Evolutionary conservation across 2,797 vertebrate species (phyloP).

Genomic region (Crocidura indochinensis): DNA sequence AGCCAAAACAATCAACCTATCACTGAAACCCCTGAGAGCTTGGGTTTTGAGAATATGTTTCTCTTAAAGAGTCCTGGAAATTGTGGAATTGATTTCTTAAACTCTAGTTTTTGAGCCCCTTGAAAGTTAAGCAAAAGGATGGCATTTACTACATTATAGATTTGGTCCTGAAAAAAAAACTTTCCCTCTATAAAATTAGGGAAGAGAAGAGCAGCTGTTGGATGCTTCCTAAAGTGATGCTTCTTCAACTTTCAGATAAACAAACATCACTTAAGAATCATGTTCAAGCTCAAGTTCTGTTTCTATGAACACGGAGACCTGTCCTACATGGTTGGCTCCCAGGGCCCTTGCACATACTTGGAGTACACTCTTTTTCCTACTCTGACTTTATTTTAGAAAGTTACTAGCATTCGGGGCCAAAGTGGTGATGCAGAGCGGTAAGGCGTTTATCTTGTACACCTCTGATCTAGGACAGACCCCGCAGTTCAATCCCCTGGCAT

Average conservation of each 20-base stretch:
- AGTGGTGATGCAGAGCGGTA: too few relatives aligned
- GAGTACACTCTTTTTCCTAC: background rate
- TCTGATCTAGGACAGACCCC: too few relatives aligned
- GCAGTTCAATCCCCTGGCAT: too few relatives aligned
- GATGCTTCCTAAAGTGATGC: background rate
- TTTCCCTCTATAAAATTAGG: background rate
- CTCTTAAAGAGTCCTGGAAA: slow-evolving; percentile 34
- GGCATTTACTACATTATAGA: background rate
- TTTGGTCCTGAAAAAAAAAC: slow-evolving; percentile 2
- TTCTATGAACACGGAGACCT: background rate
- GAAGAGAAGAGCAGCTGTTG: background rate
- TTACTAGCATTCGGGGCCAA: background rate
- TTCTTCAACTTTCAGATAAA: background rate
- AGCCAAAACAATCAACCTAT: background rate
- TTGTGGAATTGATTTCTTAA: slow-evolving; percentile 59
- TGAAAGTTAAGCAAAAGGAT: slow-evolving; percentile 19
- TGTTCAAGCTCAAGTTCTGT: background rate
- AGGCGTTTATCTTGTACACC: too few relatives aligned
- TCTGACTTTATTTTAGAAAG: slow-evolving; percentile 54
- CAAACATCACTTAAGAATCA: background rate
- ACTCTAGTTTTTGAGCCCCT: slow-evolving; percentile 1
- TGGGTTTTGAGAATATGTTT: slow-evolving; percentile 48
- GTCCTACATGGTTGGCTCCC: background rate
- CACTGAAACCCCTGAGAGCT: background rate
- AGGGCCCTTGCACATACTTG: background rate